phyloP scores from a whole-genome alignment of 2,113 vertebrate genomes.

The Hippocampus barbouri region DNA sequence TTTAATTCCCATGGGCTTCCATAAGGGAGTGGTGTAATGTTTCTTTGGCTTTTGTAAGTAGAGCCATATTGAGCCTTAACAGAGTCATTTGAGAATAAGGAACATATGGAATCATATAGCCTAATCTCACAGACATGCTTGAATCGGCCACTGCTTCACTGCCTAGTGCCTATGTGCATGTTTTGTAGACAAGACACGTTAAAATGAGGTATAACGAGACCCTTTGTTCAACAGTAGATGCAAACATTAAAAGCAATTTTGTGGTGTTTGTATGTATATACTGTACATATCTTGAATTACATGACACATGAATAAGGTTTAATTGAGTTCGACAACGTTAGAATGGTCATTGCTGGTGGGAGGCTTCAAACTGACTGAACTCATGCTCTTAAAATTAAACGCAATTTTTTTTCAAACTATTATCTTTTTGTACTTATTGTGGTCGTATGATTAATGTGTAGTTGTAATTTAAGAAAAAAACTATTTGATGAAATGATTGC shows the following conservation, averaged over 20 bases:
- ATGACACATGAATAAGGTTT: neutral
- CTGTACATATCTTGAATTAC: neutral
- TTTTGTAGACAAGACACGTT: neutral
- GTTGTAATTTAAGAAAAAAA: no score
- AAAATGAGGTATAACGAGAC: neutral
- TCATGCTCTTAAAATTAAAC: neutral
- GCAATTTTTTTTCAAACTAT: no score
- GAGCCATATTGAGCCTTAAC: conserved; percentile 7
- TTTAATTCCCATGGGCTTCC: conserved; percentile 15
- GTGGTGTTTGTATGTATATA: neutral
- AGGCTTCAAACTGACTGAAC: neutral
- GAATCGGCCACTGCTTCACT: neutral
- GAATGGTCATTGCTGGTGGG: neutral
- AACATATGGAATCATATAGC: conserved; percentile 1
- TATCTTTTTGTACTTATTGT: neutral
- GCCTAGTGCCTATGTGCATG: neutral
- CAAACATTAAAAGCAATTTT: neutral
- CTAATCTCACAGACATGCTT: neutral
- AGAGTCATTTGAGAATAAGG: conserved; percentile 3
- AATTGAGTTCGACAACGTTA: neutral
- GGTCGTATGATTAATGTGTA: no score
- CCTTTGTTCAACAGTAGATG: neutral
- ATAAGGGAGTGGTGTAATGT: conserved; percentile 2
- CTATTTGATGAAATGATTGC: no score
- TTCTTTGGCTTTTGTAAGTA: conserved; percentile 1